These are phyloP conservation scores for Aptenodytes forsteri DNA, from an alignment of 2,113 vertebrate species.

Conservation along the genomic window DNA sequence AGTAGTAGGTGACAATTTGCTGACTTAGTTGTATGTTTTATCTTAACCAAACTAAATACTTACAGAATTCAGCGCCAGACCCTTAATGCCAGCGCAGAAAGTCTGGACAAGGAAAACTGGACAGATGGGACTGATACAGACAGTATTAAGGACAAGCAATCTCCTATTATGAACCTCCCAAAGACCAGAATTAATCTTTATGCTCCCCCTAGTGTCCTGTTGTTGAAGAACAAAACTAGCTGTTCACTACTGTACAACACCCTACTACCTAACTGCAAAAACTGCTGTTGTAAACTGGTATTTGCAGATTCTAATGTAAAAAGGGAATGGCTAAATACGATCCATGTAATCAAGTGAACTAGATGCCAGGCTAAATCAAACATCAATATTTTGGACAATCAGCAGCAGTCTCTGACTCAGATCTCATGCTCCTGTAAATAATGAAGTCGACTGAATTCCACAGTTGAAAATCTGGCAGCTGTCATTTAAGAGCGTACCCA, in stretches of 20 bases:
- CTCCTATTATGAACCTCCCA: rapidly evolving
- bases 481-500: neutral
- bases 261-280: neutral
- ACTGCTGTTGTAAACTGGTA: neutral
- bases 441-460: neutral
- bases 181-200: neutral
- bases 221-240: neutral
- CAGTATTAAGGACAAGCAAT: too few species aligned
- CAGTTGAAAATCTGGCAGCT: neutral
- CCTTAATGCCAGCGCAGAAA: neutral
- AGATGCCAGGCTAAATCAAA: neutral
- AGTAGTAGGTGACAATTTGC: neutral
- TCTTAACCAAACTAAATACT: neutral
- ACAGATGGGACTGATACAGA: neutral
- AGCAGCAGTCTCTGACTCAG: neutral
- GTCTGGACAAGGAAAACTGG: neutral
- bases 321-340: neutral
- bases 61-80: neutral
- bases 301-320: neutral
- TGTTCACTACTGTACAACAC: neutral
- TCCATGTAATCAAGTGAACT: neutral
- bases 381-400: neutral
- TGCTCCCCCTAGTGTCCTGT: slow-evolving; percentile 5
- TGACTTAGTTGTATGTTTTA: neutral
- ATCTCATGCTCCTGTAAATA: neutral